Conservation (phyloP, 2,797 vertebrate genomes). For the Eurystomus glaucurus region DNA sequence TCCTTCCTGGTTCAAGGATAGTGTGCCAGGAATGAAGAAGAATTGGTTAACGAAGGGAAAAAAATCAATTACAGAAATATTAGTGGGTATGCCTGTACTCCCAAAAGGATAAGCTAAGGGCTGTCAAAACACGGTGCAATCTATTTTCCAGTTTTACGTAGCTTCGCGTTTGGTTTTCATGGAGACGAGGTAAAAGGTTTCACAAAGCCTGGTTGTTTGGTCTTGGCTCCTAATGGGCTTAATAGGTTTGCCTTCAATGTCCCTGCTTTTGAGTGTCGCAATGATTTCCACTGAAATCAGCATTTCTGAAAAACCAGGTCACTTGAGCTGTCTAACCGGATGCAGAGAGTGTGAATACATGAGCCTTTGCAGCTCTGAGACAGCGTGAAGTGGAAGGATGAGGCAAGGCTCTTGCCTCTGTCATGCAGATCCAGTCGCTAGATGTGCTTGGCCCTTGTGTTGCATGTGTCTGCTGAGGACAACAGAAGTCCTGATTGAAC, state of each 20-base stretch:
- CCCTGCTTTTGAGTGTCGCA: not conserved
- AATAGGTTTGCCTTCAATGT: not conserved
- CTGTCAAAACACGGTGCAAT: not conserved
- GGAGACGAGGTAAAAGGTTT: not conserved
- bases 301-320: not conserved
- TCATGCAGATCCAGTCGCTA: not conserved
- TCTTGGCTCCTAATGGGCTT: not conserved
- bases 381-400: fast-evolving
- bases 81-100: not conserved
- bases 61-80: not conserved
- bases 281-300: not conserved
- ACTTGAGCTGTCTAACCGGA: not conserved
- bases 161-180: not conserved
- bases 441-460: not conserved
- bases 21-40: not conserved
- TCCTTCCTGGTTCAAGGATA: not conserved
- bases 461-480: fast-evolving
- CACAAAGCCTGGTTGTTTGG: not conserved
- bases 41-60: not conserved
- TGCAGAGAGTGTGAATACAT: not conserved
- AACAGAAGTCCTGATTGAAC: not conserved
- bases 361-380: not conserved
- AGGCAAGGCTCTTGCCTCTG: not conserved
- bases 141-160: not conserved
- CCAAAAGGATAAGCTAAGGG: not conserved